Conservation (phyloP, 2,797 vertebrate species). For the Gypaetus barbatus region DNA sequence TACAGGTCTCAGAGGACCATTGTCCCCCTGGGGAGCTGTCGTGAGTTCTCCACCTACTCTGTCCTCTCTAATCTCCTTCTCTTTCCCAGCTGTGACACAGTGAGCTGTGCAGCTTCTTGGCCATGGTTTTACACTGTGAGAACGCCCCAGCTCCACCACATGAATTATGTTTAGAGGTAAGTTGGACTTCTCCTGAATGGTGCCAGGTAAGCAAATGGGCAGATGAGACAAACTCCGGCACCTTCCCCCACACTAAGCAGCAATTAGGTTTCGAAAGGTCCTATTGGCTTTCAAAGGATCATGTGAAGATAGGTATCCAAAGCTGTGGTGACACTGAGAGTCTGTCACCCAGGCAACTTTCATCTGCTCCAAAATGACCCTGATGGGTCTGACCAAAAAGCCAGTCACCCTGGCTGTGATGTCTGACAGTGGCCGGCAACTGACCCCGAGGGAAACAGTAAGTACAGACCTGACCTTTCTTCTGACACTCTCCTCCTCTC, state of each 20-base stretch:
- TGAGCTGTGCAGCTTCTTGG: fast-evolving
- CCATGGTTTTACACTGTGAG: background rate
- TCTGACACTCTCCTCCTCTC: background rate
- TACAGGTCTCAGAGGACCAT: background rate
- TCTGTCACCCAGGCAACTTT: background rate
- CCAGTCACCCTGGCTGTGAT: fast-evolving
- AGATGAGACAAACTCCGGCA: background rate
- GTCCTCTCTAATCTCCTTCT: background rate
- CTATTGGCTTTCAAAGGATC: background rate
- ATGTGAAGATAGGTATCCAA: background rate
- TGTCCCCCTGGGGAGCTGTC: background rate
- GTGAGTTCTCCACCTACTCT: background rate
- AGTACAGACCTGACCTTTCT: background rate
- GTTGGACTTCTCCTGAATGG: background rate
- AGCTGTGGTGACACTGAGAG: background rate
- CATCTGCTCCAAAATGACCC: background rate
- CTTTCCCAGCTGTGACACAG: background rate
- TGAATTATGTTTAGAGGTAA: fast-evolving
- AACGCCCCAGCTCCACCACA: fast-evolving
- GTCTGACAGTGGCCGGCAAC: background rate
- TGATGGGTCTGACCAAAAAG: background rate
- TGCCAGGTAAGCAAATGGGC: background rate
- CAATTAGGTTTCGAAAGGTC: background rate
- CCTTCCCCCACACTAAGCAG: background rate
- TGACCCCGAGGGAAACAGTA: background rate